A percentile compares a stretch with the other conserved stretches of the same genome.
Conservation (phyloP, 2,797 vertebrate genomes). For the Kryptolebias ocellatus region DNA sequence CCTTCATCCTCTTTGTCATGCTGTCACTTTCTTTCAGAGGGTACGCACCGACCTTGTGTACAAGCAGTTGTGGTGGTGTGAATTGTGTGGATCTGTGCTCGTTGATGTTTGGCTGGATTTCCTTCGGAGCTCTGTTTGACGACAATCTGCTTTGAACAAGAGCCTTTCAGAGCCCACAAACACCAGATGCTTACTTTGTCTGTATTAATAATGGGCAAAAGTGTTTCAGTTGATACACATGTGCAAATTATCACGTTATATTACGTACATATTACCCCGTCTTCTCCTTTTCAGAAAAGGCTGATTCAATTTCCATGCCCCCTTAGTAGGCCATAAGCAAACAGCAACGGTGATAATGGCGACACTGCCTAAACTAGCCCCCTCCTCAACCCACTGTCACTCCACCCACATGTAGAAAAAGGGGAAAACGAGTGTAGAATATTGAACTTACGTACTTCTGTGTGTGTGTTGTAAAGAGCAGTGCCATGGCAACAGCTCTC, state of each 20-base stretch:
- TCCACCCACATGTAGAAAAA: constrained; percentile 58
- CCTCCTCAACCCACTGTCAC: constrained; percentile 36
- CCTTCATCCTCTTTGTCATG: constrained; percentile 66
- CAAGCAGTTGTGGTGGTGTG: constrained; percentile 46
- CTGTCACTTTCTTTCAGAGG: constrained; percentile 74
- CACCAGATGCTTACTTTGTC: constrained; percentile 1
- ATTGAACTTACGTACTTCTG: constrained; percentile 59
- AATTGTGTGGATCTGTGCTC: constrained; percentile 10
- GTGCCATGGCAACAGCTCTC: constrained; percentile 79
- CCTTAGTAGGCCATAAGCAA: constrained; percentile 67
- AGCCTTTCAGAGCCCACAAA: neutral
- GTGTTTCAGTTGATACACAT: constrained; percentile 12
- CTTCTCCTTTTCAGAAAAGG: constrained; percentile 41
- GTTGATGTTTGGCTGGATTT: neutral
- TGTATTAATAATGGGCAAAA: constrained; percentile 7
- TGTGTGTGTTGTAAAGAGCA: constrained; percentile 66
- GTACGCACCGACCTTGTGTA: constrained; percentile 75
- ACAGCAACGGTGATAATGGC: constrained; percentile 66
- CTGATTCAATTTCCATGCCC: constrained; percentile 57
- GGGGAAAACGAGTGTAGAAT: constrained; percentile 70
- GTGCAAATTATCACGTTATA: neutral
- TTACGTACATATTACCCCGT: neutral
- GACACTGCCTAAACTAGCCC: constrained; percentile 58
- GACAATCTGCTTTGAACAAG: constrained; percentile 17
- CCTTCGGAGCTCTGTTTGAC: constrained; percentile 14